Percentiles rank a stretch among this genome's conserved stretches.
phyloP scores from a whole-genome alignment of 2,113 vertebrate genomes.

The Erythrolamprus reginae region DNA sequence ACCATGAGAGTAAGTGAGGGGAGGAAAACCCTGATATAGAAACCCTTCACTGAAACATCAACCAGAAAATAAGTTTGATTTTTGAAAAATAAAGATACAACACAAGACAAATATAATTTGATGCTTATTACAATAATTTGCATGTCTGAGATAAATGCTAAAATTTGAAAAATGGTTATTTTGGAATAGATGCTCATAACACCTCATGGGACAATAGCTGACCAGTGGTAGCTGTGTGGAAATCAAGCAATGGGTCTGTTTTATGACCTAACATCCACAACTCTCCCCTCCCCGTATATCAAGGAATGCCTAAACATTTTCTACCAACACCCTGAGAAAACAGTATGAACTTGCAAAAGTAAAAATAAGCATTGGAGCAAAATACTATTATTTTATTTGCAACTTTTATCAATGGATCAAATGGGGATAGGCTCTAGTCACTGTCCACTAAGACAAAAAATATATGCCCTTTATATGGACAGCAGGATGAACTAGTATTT shows the following conservation, averaged over 20 bases:
- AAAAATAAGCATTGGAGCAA: neutral
- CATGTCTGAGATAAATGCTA: neutral
- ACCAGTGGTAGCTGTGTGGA: neutral
- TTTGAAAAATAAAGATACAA: neutral
- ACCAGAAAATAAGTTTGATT: neutral
- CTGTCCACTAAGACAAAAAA: neutral
- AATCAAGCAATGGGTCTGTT: neutral
- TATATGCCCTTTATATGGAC: neutral
- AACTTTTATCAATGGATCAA: neutral
- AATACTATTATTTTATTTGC: neutral
- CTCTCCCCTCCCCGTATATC: neutral
- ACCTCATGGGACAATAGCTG: neutral
- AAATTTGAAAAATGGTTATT: neutral
- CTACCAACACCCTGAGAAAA: neutral
- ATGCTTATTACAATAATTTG: neutral
- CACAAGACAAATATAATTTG: neutral
- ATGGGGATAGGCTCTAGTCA: neutral
- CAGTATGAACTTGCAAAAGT: neutral
- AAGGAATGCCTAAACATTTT: neutral
- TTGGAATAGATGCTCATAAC: neutral
- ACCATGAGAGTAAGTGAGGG: too few species aligned
- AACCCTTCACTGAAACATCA: neutral
- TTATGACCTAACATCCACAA: neutral
- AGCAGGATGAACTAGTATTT: neutral
- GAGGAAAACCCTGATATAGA: neutral